These are phyloP conservation scores for Drosophila paracracens DNA, from an alignment of 2,888 invertebrate species.

Conservation along the genomic window DNA sequence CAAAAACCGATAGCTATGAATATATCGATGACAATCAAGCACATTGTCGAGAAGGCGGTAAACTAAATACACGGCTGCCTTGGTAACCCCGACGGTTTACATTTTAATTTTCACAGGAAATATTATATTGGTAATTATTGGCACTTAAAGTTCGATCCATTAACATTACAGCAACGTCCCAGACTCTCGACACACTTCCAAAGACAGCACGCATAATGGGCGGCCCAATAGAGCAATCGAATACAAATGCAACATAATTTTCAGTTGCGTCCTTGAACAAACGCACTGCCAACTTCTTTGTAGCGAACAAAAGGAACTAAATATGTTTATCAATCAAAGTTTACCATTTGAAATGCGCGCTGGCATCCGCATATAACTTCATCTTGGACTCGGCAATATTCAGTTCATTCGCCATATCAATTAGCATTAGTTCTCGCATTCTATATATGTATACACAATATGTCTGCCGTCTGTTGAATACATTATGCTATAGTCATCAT, in stretches of 20 bases:
- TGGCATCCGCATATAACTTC: conserved; percentile 1
- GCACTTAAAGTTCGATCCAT: not conserved
- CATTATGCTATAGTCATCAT: no score
- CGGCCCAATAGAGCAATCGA: not conserved
- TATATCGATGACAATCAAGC: not conserved
- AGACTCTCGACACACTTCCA: conserved; percentile 25
- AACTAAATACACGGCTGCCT: not conserved
- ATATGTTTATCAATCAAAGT: not conserved
- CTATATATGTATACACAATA: conserved; percentile 19
- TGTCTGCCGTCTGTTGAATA: not conserved
- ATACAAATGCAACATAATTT: not conserved
- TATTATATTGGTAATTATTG: not conserved
- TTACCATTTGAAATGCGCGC: conserved; percentile 15
- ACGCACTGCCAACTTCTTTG: not conserved
- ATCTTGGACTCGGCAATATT: conserved; percentile 1
- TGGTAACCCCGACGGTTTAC: not conserved
- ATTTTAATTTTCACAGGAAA: not conserved
- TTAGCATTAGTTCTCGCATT: conserved; percentile 10
- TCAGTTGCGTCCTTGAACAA: not conserved
- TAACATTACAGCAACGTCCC: not conserved
- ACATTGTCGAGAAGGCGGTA: conserved; percentile 1
- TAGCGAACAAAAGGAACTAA: not conserved
- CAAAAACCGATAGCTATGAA: not conserved
- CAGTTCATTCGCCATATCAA: conserved; percentile 22
- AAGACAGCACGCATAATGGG: conserved; percentile 13